phyloP scores from a whole-genome alignment of 2,113 vertebrate species.

The crab-eating macaque (Macaca fascicularis) region T2T-MFA8v1.1 NC_088394.1:65615001-65615500 shows the following conservation, averaged over 20 bases:
- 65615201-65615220: not conserved
- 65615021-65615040: not conserved
- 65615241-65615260: constrained; percentile 23
- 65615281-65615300: not conserved
- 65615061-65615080: not conserved
- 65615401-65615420: constrained; percentile 56
- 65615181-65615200: constrained; percentile 23
- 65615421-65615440: constrained; percentile 49
- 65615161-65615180: constrained; percentile 18
- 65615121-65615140: not conserved
- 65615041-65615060: not conserved
- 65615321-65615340: constrained; percentile 57
- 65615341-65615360: constrained; percentile 63
- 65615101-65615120: not conserved
- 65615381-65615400: constrained; percentile 51
- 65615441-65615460: constrained; percentile 64
- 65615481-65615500: constrained; percentile 33
- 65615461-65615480: constrained; percentile 64
- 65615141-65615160: not conserved
- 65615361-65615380: constrained; percentile 62
- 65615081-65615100: not conserved
- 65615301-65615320: not conserved
- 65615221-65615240: constrained; percentile 51
- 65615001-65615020: not conserved
- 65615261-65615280: constrained; percentile 41